These are phyloP conservation scores for Microctenopoma stevenorrisi DNA, from an alignment of 2,797 vertebrate species.

Conservation along the genomic window DNA sequence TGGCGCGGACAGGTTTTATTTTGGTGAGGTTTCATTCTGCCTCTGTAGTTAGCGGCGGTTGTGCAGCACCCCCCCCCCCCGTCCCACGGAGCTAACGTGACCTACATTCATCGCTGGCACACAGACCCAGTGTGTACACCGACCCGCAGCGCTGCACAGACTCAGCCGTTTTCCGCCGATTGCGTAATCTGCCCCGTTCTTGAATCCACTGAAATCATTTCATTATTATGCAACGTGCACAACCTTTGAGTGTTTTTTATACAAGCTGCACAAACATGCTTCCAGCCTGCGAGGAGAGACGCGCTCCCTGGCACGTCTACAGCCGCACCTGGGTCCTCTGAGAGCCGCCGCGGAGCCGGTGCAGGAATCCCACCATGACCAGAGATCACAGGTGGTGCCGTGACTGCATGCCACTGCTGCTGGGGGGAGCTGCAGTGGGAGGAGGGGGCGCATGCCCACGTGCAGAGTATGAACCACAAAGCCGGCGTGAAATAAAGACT, in stretches of 20 bases:
- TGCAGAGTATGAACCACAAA: slow-evolving; percentile 43
- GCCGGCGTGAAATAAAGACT: slow-evolving; percentile 18
- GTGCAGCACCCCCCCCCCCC: slow-evolving; percentile 26
- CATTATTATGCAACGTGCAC: slow-evolving; percentile 64
- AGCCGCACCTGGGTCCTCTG: not conserved
- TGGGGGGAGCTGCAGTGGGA: not conserved
- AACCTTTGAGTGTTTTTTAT: not conserved
- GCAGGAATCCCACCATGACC: no score
- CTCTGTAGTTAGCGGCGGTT: slow-evolving; percentile 45
- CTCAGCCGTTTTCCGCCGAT: slow-evolving; percentile 70
- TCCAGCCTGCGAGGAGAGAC: not conserved
- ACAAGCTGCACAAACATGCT: not conserved
- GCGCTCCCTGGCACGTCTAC: not conserved
- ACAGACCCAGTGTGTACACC: slow-evolving; percentile 65
- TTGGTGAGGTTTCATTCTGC: slow-evolving; percentile 60
- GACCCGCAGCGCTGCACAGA: slow-evolving; percentile 50
- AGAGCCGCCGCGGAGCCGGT: not conserved
- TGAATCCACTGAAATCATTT: slow-evolving; percentile 70
- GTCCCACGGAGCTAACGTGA: slow-evolving; percentile 73
- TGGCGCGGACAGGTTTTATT: slow-evolving; percentile 65
- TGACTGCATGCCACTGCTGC: slow-evolving; percentile 2
- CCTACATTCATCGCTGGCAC: slow-evolving; percentile 83
- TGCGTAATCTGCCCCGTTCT: slow-evolving; percentile 77
- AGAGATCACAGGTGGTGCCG: not conserved
- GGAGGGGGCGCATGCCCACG: slow-evolving; percentile 27